Conservation (phyloP, 2,888 invertebrate species). For the Eupithecia tripunctaria region DNA sequence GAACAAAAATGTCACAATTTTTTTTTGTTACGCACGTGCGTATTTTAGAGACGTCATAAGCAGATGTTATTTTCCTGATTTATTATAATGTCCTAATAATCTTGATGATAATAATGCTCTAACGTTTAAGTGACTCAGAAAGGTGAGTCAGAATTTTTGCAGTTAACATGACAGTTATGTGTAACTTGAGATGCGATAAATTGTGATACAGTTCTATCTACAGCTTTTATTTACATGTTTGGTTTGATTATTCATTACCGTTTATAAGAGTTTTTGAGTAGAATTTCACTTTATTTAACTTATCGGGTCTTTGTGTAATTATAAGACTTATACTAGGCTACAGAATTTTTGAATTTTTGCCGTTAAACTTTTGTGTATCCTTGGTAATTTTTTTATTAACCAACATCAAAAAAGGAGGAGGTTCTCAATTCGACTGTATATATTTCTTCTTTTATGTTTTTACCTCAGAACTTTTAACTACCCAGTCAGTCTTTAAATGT, state of each 20-base stretch:
- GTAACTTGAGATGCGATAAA: conserved; percentile 20
- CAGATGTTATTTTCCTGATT: conserved; percentile 53
- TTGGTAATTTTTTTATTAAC: too few species aligned
- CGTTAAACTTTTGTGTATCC: too few species aligned
- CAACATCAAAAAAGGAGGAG: too few species aligned
- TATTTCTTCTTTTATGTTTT: too few species aligned
- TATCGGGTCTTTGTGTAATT: neutral
- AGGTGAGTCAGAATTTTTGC: conserved; percentile 48
- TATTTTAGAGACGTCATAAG: conserved; percentile 37
- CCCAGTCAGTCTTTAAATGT: too few species aligned
- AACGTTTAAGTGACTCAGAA: conserved; percentile 51
- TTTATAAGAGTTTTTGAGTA: neutral
- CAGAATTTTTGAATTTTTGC: too few species aligned
- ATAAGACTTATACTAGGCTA: neutral
- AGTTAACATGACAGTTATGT: conserved; percentile 39
- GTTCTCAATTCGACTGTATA: too few species aligned
- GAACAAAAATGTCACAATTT: neutral
- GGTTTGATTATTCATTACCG: neutral
- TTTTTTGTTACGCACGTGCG: conserved; percentile 22
- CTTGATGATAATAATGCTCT: conserved; percentile 30
- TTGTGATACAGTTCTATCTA: neutral
- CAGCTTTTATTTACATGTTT: neutral
- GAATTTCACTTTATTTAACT: neutral
- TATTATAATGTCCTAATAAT: conserved; percentile 46
- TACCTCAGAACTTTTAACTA: too few species aligned